These are phyloP conservation scores for Myzus persicae DNA, from an alignment of 1,140 invertebrate species.

Conservation along the genomic window DNA sequence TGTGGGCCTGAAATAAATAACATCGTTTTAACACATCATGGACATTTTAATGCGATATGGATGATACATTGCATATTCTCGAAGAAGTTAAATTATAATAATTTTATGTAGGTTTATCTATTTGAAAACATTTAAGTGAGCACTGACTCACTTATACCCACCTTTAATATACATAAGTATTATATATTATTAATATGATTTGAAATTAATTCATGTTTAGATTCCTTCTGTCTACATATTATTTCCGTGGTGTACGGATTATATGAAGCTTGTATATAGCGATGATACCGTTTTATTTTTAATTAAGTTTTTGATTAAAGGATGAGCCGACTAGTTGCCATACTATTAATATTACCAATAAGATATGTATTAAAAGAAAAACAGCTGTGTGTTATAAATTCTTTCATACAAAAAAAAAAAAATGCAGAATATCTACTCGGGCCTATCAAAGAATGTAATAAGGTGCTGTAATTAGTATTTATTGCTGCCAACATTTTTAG, in stretches of 20 bases:
- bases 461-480: not conserved
- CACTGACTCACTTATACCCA: not conserved
- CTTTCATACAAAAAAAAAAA: not conserved
- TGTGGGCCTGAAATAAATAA: not conserved
- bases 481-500: not conserved
- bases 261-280: not conserved
- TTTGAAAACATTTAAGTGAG: not conserved
- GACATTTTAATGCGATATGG: not conserved
- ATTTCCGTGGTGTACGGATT: not conserved
- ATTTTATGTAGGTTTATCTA: not conserved
- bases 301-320: slow-evolving; percentile 44
- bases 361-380: slow-evolving; percentile 22
- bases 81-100: not conserved
- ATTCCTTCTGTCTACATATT: not conserved
- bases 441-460: not conserved
- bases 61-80: not conserved
- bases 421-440: not conserved
- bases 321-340: not conserved
- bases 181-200: not conserved
- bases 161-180: not conserved
- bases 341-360: not conserved
- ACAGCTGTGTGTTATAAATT: not conserved
- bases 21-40: not conserved
- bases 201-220: not conserved
- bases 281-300: slow-evolving; percentile 41